Evolutionary conservation across 2,888 invertebrate species (phyloP), one percentile per base, ranked within the genome.

Genomic region (Chesias legatella): DNA sequence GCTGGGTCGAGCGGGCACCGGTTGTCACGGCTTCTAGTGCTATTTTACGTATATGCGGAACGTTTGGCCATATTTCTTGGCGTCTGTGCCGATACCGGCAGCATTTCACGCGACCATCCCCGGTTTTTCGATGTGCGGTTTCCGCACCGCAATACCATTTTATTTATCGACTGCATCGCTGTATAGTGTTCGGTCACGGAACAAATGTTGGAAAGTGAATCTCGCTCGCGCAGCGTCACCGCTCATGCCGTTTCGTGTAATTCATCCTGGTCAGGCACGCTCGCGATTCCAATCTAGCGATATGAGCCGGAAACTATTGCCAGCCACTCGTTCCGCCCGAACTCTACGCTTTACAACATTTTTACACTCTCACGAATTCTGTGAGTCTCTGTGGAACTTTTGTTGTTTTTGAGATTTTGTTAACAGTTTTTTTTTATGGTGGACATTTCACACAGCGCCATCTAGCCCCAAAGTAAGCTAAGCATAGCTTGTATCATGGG

Each of bases 71-170:
- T 82, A 84, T 79, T 80, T 84, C 75, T 73, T 63, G 63, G 65
- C 70, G 73, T 74, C 72, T 78, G 71, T 67, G 62, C 67, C 72
- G 49, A 70, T 69, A 70, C 73, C 77, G 78, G 78, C 73, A 77
- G 72, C 76, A 72, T 77, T 84, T 81, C 81, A 84, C 79, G 80
- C 79, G 77, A 80, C 70, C 66, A 67, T 74, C 70, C 59, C 73
- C 73, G 71, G 72, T 79, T 79, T 81, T 81, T 81, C 70, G 73
- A 82, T 77, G 73, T 73, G 77, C 71, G 73, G 73, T 78, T 82
- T 79, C 81, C 79, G 75, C 69, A 60, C 71, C 69, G 78, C 75
- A 78, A 75, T 74, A 68, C 66, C 66, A 63, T 76, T 79, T 76
- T 81, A 83, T 83, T 80, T 78, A 79, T 65, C 58, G 72, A 72